phyloP scores from a whole-genome alignment of 2,888 invertebrate species.

The Chymomyza caudatula region DNA sequence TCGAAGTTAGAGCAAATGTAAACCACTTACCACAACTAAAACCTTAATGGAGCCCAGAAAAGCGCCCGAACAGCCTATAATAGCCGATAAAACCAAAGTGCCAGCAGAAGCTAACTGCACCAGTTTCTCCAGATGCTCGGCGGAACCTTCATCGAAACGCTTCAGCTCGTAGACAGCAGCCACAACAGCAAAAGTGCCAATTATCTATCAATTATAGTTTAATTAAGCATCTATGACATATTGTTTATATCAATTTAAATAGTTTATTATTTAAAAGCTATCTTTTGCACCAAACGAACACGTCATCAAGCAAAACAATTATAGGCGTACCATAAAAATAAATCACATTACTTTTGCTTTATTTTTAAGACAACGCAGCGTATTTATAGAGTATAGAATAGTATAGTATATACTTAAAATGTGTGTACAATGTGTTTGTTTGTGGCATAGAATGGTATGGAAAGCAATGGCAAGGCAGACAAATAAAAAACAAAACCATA shows the following conservation, averaged over 20 bases:
- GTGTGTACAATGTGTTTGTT: neutral
- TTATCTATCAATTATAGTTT: conserved; percentile 40
- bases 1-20: neutral
- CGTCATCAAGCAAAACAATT: conserved; percentile 35
- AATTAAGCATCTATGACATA: neutral
- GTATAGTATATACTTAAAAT: neutral
- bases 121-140: conserved; percentile 56
- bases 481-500: neutral
- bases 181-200: conserved; percentile 61
- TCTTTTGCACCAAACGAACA: conserved; percentile 16
- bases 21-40: conserved; percentile 54
- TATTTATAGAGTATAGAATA: neutral
- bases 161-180: conserved; percentile 63
- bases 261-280: conserved; percentile 26
- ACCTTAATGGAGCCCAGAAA: conserved; percentile 69
- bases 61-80: conserved; percentile 68
- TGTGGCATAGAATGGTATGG: neutral
- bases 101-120: conserved; percentile 57
- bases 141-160: conserved; percentile 57
- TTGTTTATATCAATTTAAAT: neutral
- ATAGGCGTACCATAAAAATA: conserved; percentile 17
- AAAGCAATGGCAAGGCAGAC: neutral
- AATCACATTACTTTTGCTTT: conserved; percentile 57
- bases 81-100: conserved; percentile 53
- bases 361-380: conserved; percentile 52